phyloP scores from a whole-genome alignment of 35 echinoderm and acorn worm genomes.

The Heliocidaris erythrogramma region DNA sequence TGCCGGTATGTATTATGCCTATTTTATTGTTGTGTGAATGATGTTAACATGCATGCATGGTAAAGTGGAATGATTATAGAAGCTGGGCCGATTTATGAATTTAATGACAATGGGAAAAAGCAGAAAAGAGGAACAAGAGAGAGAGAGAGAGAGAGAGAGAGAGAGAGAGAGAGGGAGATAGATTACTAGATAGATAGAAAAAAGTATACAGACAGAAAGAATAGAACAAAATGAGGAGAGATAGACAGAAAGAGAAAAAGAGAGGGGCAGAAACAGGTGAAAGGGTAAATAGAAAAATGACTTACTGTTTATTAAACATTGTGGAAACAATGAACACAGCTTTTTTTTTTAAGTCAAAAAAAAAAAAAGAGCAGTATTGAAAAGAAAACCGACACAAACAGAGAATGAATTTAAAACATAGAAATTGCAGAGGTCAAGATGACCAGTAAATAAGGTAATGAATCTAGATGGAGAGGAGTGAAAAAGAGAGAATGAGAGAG shows the following conservation, averaged over 20 bases:
- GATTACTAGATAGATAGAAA: too few species aligned
- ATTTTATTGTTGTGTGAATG: background rate
- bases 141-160: background rate
- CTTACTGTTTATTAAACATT: too few species aligned
- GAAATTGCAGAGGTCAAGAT: background rate
- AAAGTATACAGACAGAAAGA: too few species aligned
- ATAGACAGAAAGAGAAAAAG: too few species aligned
- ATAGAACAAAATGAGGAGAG: too few species aligned
- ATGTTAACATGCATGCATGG: background rate
- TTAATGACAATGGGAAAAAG: background rate
- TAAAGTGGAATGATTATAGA: background rate
- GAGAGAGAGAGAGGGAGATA: background rate
- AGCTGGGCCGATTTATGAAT: background rate
- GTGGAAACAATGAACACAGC: too few species aligned
- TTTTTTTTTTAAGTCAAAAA: too few species aligned
- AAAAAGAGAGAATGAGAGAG: background rate
- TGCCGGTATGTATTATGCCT: background rate
- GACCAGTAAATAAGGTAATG: background rate
- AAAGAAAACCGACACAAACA: background rate
- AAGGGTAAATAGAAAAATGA: too few species aligned
- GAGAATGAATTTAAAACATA: too few species aligned
- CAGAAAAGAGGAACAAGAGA: background rate
- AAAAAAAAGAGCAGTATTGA: background rate
- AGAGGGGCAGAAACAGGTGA: too few species aligned
- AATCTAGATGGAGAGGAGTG: background rate